Base-by-base conservation (phyloP, 2,888 invertebrate genomes). In the Crematogaster levior region DNA sequence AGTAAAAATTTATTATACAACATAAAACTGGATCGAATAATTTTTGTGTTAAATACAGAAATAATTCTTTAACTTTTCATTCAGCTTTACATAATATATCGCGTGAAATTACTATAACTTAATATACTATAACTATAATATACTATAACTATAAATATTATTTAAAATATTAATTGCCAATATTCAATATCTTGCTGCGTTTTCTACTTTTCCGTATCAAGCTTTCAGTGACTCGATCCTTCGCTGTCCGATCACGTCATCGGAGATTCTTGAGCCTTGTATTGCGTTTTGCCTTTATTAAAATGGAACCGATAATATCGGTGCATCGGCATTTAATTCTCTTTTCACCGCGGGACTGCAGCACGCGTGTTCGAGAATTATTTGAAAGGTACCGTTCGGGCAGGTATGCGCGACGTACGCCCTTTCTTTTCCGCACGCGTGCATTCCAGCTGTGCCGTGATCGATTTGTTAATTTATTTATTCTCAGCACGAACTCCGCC, bases 391-490 rank as follows among this genome's bases (percentile, higher is more conserved):
- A 84, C 75, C 83, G 77, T 70, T 66, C 77, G 58, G 46, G 12
- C 56, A 82, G 58, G 82, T 84, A 84, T 82, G 46, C n/a, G 34
- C 65, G 34, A 60, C 73, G 60, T 82, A 77, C 85, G 56, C 72
- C 73, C 66, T 84, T 82, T 86, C 75, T 83, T 80, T 85, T 74
- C 56, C 66, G 80, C 83, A 74, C 77, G 83, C 63, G 83, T 80
- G 72, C 82, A 86, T 85, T 82, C 84, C 84, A 61, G 24, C 58
- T 75, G 70, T 48, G 70, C 70, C 88, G 63, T 27, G 85, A 86
- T 88, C 85, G 86, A 88, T 89, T 90, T 90, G 90, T 89, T 89
- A 86, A 90, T 89, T 90, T 88, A 90, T 89, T 90, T 90, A 89
- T 88, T 84, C 85, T 68, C 81, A 77, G 86, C 81, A 82, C 83